Evolutionary conservation across 2,888 invertebrate species (phyloP), one percentile per base, ranked within the genome.

Genomic region (Amaurobius ferox): DNA sequence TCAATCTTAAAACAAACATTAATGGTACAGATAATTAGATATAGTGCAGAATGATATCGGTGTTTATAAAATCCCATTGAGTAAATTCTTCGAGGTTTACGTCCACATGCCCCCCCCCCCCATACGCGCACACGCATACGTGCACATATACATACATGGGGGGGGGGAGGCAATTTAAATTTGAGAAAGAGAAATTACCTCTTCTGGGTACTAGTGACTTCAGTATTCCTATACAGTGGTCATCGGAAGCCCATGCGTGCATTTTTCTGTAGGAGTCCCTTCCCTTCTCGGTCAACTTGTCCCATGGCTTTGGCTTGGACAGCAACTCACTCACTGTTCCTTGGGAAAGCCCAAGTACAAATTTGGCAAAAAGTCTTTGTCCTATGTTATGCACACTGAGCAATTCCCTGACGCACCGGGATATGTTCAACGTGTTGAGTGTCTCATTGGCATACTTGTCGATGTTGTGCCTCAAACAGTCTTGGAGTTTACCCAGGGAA

Each of bases 221-320:
- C 92, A 99, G 95, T 90, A 98, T 95, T 94, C 97, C 94, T 90
- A 99, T 97, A 90, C 99, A 98, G 90, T 96, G 95, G 91, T 98
- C 98, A 93, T 99, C 99, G 92, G 96, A 96, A 89, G 98, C 97
- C 99, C 99, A 99, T 90, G 97, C 97, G 93, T 98, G 98, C 98
- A 99, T 99, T 93, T 99, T 98, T 91, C 99, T 94, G 93, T 99
- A 99, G 90, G 98, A 98, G 93, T 99, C 99, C 79, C 99, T 94
- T 40, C 99, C 99, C 92, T 99, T 99, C 93, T 99, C 99, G 83
- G 99, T 99, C 91, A 99, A 93, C 93, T 99, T 99, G 93, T 98
- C 98, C 99, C 99, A 99, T 16, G 98, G 98, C 92, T 99, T 98
- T 78, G 99, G 99, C 92, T 99, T 99, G 89, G 98, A 98, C 88